Percentiles rank a stretch among this genome's conserved stretches.
phyloP scores from a whole-genome alignment of 2,113 vertebrate genomes.

The Zapus hudsonius region DNA sequence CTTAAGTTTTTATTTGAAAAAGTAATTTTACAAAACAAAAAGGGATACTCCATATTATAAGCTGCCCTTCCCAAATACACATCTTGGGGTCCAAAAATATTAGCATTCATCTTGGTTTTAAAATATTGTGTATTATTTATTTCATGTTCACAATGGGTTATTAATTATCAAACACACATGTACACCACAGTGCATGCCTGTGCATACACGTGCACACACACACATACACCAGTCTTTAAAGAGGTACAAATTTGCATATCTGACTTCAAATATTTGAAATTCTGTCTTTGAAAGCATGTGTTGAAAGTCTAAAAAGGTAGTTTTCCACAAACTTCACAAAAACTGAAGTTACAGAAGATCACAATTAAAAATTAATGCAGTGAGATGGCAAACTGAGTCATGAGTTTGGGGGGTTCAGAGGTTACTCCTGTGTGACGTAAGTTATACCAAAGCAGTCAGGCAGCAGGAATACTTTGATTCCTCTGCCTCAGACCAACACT shows the following conservation, averaged over 20 bases:
- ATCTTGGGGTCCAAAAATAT: neutral
- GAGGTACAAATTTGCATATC: constrained; percentile 23
- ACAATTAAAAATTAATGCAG: neutral
- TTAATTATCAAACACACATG: neutral
- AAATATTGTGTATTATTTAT: constrained; percentile 50
- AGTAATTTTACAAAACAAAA: constrained; percentile 50
- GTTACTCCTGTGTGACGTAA: neutral
- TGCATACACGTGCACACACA: neutral
- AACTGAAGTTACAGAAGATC: constrained; percentile 36
- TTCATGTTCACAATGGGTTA: neutral
- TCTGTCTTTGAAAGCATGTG: constrained; percentile 35
- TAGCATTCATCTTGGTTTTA: constrained; percentile 23
- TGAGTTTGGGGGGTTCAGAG: constrained; percentile 22
- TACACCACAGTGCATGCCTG: neutral
- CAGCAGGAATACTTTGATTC: constrained; percentile 35
- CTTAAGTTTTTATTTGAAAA: constrained; percentile 47
- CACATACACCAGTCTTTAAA: neutral
- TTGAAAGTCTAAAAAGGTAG: constrained; percentile 43
- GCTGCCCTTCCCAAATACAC: constrained; percentile 1
- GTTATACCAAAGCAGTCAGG: constrained; percentile 29
- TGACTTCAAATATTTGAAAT: constrained; percentile 34
- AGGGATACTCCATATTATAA: neutral
- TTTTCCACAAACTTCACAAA: constrained; percentile 26
- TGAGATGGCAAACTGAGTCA: neutral
- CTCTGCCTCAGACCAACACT: constrained; percentile 58